A percentile compares a stretch with the other conserved stretches of the same genome.
Conservation (phyloP, 2,797 vertebrate genomes). For the Eleutherodactylus coqui region DNA sequence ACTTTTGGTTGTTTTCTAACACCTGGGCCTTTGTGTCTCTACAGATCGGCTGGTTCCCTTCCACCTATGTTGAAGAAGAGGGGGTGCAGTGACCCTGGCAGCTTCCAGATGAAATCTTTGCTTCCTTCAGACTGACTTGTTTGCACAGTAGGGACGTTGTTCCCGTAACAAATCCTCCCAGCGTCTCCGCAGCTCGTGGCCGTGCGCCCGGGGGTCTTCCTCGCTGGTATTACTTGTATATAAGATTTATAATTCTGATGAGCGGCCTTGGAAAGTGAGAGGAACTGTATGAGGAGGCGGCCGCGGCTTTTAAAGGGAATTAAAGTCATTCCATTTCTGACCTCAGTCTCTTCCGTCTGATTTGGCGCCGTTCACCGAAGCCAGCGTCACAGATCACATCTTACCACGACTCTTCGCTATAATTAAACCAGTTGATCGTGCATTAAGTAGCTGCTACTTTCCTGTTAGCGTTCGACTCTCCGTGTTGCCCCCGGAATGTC, state of each 20-base stretch:
- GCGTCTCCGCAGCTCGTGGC: too few relatives aligned
- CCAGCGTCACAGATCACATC: neutral
- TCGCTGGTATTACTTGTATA: conserved; percentile 66
- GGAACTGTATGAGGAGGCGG: conserved; percentile 12
- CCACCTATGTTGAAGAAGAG: conserved; percentile 97
- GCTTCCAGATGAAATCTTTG: neutral
- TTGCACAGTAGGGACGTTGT: conserved; percentile 66
- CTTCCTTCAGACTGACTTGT: conserved; percentile 63
- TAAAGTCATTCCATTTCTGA: conserved; percentile 52
- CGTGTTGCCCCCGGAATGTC: too few relatives aligned
- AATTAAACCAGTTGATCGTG: too few relatives aligned
- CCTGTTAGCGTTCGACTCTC: too few relatives aligned
- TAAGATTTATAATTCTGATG: conserved; percentile 67
- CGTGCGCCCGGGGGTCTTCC: conserved; percentile 50
- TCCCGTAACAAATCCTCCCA: neutral
- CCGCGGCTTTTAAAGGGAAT: conserved; percentile 45
- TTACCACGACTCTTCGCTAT: too few relatives aligned
- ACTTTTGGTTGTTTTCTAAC: neutral
- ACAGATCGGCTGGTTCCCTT: conserved; percentile 98
- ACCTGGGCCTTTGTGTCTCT: conserved; percentile 7
- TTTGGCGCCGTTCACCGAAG: neutral
- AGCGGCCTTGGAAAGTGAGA: conserved; percentile 16
- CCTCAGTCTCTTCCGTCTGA: neutral
- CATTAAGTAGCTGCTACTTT: too few relatives aligned
- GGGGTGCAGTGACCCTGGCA: conserved; percentile 81